These are phyloP conservation scores for Camarhynchus parvulus DNA, from an alignment of 2,113 vertebrate species.

Conservation along the genomic window DNA sequence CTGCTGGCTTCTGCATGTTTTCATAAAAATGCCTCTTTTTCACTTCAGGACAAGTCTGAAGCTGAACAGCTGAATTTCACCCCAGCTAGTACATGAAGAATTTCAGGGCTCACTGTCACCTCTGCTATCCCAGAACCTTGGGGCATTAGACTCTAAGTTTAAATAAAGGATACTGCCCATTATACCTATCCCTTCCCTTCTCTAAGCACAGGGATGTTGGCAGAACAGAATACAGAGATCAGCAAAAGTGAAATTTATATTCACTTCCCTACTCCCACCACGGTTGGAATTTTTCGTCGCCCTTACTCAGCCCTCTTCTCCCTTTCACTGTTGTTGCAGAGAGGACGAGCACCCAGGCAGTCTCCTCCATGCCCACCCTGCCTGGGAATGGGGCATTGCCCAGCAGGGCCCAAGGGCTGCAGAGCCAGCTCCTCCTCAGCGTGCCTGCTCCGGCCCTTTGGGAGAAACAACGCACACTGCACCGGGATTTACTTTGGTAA, in stretches of 20 bases:
- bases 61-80: background rate
- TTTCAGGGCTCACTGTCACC: background rate
- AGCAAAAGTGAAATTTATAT: background rate
- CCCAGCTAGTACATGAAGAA: background rate
- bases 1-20: background rate
- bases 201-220: background rate
- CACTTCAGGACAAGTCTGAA: background rate
- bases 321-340: background rate
- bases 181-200: background rate
- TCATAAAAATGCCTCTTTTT: background rate
- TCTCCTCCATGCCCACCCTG: background rate
- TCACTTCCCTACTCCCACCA: background rate
- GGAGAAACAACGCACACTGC: rapidly evolving
- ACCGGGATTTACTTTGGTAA: background rate
- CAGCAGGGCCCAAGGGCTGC: background rate
- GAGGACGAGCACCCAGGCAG: background rate
- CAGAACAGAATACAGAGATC: background rate
- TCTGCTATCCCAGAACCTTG: background rate
- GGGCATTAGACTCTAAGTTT: background rate
- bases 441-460: background rate
- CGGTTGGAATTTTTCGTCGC: background rate
- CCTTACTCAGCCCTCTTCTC: background rate
- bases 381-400: background rate
- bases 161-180: background rate
- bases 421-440: background rate